Evolutionary conservation across 1,140 invertebrate genomes (phyloP).

Genomic region (Anoplolepis gracilipes): DNA sequence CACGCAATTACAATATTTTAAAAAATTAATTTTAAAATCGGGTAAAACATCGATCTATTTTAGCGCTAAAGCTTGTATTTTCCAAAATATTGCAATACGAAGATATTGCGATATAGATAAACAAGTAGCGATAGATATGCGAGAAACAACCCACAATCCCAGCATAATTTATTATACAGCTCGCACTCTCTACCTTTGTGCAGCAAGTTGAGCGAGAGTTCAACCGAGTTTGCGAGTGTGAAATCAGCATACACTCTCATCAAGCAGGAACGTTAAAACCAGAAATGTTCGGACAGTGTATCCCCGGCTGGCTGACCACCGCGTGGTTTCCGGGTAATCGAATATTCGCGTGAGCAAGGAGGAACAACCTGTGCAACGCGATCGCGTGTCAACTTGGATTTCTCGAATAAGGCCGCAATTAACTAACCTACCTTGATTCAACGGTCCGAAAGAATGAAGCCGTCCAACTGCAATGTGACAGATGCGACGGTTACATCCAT

Average conservation of each 20-base stretch:
- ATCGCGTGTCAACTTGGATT: conserved; percentile 31
- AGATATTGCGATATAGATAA: background rate
- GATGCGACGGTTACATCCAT: background rate
- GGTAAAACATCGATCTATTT: background rate
- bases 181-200: conserved; percentile 1
- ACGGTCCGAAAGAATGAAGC: conserved; percentile 3
- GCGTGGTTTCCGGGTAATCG: conserved; percentile 36
- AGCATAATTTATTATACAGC: conserved; percentile 1
- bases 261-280: conserved; percentile 27
- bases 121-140: background rate
- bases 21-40: background rate
- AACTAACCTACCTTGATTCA: conserved; percentile 15
- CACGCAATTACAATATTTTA: background rate
- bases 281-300: conserved; percentile 7
- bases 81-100: background rate
- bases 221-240: background rate
- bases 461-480: background rate
- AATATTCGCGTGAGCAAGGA: conserved; percentile 43
- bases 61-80: background rate
- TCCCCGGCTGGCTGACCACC: too few relatives aligned
- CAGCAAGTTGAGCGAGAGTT: conserved; percentile 35
- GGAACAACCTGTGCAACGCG: background rate
- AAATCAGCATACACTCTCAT: conserved; percentile 29
- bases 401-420: conserved; percentile 31
- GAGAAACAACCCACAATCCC: background rate